Evolutionary conservation across 2,797 vertebrate genomes (phyloP).

Genomic region (Diplodus sargus): DNA sequence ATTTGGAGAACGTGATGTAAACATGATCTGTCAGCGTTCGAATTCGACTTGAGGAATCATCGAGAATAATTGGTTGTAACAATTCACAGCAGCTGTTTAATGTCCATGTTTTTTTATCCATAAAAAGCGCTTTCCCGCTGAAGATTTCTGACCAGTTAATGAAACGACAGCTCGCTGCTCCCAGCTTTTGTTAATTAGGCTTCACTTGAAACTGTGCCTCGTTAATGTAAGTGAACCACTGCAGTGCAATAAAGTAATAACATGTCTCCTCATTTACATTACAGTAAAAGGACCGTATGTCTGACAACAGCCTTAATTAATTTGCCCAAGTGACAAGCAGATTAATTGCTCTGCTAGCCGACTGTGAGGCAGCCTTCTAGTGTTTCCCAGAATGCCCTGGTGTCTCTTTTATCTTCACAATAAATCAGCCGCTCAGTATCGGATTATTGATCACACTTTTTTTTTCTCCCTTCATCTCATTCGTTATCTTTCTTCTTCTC

Average conservation of each 20-base stretch:
- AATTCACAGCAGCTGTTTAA: not conserved
- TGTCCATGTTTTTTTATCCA: slow-evolving; percentile 13
- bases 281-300: slow-evolving; percentile 25
- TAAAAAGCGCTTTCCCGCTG: not conserved
- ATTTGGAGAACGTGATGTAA: slow-evolving; percentile 28
- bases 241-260: slow-evolving; percentile 22
- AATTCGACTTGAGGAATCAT: not conserved
- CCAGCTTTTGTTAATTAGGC: slow-evolving; percentile 32
- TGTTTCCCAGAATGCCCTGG: slow-evolving; percentile 60
- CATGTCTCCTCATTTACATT: slow-evolving; percentile 37
- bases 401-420: slow-evolving; percentile 58
- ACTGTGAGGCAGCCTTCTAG: slow-evolving; percentile 28
- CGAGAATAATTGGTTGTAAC: not conserved
- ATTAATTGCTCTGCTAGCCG: slow-evolving; percentile 47
- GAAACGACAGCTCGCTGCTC: slow-evolving; percentile 6
- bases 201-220: slow-evolving; percentile 10
- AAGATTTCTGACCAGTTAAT: slow-evolving; percentile 23
- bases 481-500: not conserved
- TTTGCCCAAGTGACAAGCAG: slow-evolving; percentile 44
- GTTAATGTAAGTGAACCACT: slow-evolving; percentile 38
- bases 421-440: slow-evolving; percentile 53
- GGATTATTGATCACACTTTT: slow-evolving; percentile 54
- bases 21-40: not conserved
- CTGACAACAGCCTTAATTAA: slow-evolving; percentile 56
- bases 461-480: slow-evolving; percentile 2